Percentiles rank a stretch among this genome's conserved stretches.
Conservation (phyloP, 2,113 vertebrate genomes). For the Xiphophorus maculatus region DNA sequence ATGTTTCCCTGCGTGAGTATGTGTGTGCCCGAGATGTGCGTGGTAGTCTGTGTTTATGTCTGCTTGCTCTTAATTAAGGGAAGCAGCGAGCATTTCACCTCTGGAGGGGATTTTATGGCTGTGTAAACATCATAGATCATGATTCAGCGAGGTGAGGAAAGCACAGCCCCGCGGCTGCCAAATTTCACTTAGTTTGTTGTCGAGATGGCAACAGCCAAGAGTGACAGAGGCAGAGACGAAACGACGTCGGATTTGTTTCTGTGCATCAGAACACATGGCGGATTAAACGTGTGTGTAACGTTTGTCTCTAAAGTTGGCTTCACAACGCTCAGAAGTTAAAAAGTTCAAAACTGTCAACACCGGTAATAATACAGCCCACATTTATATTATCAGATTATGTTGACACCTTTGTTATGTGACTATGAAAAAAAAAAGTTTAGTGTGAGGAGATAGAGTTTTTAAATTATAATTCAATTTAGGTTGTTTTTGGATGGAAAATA, state of each 20-base stretch:
- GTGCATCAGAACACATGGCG: slow-evolving; percentile 30
- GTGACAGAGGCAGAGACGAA: slow-evolving; percentile 30
- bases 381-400: neutral
- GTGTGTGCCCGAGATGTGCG: slow-evolving; percentile 9
- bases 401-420: neutral
- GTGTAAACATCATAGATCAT: slow-evolving; percentile 72
- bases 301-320: neutral
- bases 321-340: neutral
- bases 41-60: slow-evolving; percentile 47
- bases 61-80: slow-evolving; percentile 66
- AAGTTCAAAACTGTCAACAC: neutral
- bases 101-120: slow-evolving; percentile 66
- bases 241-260: slow-evolving; percentile 45
- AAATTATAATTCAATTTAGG: neutral
- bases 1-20: neutral
- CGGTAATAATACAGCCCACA: neutral
- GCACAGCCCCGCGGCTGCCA: slow-evolving; percentile 49
- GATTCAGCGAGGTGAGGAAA: slow-evolving; percentile 67
- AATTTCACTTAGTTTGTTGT: slow-evolving; percentile 60
- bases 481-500: too few species aligned
- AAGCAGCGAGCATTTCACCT: slow-evolving; percentile 58
- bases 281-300: slow-evolving; percentile 8
- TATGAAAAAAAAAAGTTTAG: too few species aligned
- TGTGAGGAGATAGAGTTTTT: neutral
- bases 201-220: slow-evolving; percentile 48